Evolutionary conservation across 2,888 invertebrate genomes (phyloP), one percentile per base, ranked within the genome.

Genomic region (Scrobipalpa costella): DNA sequence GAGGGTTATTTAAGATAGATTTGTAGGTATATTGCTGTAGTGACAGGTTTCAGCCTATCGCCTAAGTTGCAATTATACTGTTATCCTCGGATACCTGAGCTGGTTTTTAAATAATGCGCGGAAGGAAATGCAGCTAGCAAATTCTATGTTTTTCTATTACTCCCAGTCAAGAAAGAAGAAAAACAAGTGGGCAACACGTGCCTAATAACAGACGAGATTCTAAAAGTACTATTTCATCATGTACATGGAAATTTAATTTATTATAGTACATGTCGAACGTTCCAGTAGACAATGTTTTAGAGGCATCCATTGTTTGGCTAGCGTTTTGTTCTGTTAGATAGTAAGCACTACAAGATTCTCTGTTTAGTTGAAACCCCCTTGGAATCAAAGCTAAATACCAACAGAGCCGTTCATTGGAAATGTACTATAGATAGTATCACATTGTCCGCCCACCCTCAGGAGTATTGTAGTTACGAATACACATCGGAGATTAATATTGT

Each of bases 241-340:
- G 27, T 2, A 2, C 27, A 27, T 27, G 5, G 27, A 27, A 2
- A 27, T 27, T 7, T 19, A 49, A 5, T 49, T 21, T 15, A 19
- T 49, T 49, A 49, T 5, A 6, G n/a, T 55, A 57, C 58, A 47
- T 63, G 34, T n/a, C n/a, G n/a, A n/a, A n/a, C n/a, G n/a, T n/a
- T n/a, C 64, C 17, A 19, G 17, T 40, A 57, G 40, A 40, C 52
- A 40, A 62, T 62, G 50, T 52, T 50, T 61, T 49, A 38, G 49
- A 66, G 47, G 55, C 62, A 50, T 15, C 63, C 47, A 67, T 68
- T 68, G 68, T 68, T 63, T 66, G 62, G 62, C 21, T 47, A 58
- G 52, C 57, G 52, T 57, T 63, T 50, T 68, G 66, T 67, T 63
- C 57, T 68, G 66, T 67, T 66, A 67, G 64, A 38, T n/a, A 15